These are phyloP conservation scores for Acanthiza pusilla DNA, from an alignment of 2,797 vertebrate species.

Conservation along the genomic window DNA sequence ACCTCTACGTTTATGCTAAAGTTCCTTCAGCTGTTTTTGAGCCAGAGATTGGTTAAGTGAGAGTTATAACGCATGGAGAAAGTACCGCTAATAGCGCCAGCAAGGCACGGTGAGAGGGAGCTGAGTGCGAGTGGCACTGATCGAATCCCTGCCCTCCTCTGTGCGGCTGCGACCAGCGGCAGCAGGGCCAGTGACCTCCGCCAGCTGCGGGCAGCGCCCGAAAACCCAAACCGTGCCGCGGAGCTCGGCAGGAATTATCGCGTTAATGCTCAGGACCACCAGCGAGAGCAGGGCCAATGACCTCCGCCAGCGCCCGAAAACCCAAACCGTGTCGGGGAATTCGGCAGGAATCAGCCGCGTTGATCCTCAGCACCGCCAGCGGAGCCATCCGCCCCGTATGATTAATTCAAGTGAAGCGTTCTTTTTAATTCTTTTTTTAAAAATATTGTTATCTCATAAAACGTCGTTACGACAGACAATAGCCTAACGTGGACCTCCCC, in stretches of 20 bases:
- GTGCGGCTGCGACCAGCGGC: no score
- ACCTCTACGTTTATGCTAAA: neutral
- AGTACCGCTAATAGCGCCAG: no score
- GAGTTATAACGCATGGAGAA: fast-evolving
- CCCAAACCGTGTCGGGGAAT: no score
- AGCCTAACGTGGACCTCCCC: fast-evolving
- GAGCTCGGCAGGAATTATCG: neutral
- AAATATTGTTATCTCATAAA: neutral
- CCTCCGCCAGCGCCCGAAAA: no score
- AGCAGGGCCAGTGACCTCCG: no score
- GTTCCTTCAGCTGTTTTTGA: neutral
- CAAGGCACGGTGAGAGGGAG: fast-evolving
- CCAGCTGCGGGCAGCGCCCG: fast-evolving
- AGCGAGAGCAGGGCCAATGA: no score
- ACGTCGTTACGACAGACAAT: fast-evolving
- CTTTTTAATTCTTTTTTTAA: neutral
- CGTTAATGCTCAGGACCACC: no score
- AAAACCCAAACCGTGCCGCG: fast-evolving
- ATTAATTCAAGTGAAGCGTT: neutral
- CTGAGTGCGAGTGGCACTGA: fast-evolving
- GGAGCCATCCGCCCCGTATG: fast-evolving
- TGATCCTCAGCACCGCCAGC: neutral
- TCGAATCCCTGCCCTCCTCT: fast-evolving
- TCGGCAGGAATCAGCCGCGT: no score
- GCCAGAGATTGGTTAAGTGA: neutral